phyloP scores from a whole-genome alignment of 2,113 vertebrate genomes.

The Chaetodon trifascialis region DNA sequence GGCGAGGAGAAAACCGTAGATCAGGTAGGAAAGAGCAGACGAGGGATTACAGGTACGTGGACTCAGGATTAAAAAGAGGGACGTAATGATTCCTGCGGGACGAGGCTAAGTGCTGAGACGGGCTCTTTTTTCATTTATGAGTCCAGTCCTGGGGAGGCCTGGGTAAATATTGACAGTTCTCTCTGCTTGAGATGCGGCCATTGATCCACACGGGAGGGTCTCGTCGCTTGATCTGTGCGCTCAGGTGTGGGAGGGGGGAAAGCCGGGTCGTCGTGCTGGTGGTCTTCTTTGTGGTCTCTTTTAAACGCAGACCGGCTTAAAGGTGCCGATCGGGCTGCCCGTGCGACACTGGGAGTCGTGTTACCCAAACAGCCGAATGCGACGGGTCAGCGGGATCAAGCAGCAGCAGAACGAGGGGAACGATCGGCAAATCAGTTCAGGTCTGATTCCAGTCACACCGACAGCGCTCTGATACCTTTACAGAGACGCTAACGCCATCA shows the following conservation, averaged over 20 bases:
- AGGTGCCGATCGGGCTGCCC: constrained; percentile 31
- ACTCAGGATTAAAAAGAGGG: constrained; percentile 76
- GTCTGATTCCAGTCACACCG: constrained; percentile 45
- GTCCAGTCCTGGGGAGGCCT: constrained; percentile 77
- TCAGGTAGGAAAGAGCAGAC: constrained; percentile 62
- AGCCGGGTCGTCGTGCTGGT: constrained; percentile 73
- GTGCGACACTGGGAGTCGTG: constrained; percentile 70
- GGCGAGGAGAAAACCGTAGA: constrained; percentile 47
- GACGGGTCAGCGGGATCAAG: constrained; percentile 68
- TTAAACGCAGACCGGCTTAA: constrained; percentile 39
- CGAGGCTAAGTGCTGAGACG: constrained; percentile 83
- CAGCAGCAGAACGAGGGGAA: constrained; percentile 52
- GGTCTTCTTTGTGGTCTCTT: constrained; percentile 61
- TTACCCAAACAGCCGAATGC: constrained; percentile 59
- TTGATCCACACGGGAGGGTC: constrained; percentile 74
- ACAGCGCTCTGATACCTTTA: constrained; percentile 37
- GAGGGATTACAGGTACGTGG: constrained; percentile 76
- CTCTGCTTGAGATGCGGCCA: constrained; percentile 75
- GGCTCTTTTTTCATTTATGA: constrained; percentile 80
- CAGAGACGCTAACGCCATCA: constrained; percentile 30
- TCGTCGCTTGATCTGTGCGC: constrained; percentile 81
- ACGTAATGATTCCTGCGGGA: constrained; percentile 80
- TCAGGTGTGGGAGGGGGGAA: constrained; percentile 78
- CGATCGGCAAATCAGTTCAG: constrained; percentile 57
- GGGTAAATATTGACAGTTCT: constrained; percentile 83